Percentiles rank a stretch among this genome's conserved stretches.
These are phyloP conservation scores for Apteryx owenii DNA, from an alignment of 2,113 vertebrate species.

Conservation along the genomic window DNA sequence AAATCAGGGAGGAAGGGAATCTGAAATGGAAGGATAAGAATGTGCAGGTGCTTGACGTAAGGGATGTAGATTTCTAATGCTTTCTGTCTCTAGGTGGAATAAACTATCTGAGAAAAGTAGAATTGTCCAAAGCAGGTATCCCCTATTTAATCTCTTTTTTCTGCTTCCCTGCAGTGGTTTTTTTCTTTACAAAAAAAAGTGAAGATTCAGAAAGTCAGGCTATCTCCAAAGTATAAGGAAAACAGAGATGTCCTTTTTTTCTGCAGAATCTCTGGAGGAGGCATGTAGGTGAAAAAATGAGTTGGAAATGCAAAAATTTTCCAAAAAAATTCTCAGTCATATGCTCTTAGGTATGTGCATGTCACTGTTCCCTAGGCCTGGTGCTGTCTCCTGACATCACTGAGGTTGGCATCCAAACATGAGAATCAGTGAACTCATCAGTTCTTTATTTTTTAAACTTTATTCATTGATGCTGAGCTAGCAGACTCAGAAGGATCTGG, in stretches of 20 bases:
- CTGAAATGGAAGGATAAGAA: background rate
- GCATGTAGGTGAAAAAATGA: background rate
- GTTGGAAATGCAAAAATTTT: background rate
- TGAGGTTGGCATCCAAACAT: background rate
- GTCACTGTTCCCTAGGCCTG: background rate
- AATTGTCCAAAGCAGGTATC: background rate
- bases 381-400: background rate
- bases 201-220: background rate
- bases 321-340: background rate
- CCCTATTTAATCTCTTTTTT: background rate
- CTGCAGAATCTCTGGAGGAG: background rate
- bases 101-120: background rate
- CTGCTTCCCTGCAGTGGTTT: background rate
- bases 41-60: background rate
- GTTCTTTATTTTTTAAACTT: background rate
- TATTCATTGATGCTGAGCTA: background rate
- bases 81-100: background rate
- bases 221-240: background rate
- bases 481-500: background rate
- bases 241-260: background rate
- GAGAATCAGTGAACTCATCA: background rate
- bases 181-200: background rate
- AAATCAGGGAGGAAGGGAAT: background rate
- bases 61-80: background rate
- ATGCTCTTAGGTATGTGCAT: background rate